phyloP scores from a whole-genome alignment of 1,140 invertebrate species.

The Anastatus disparis region DNA sequence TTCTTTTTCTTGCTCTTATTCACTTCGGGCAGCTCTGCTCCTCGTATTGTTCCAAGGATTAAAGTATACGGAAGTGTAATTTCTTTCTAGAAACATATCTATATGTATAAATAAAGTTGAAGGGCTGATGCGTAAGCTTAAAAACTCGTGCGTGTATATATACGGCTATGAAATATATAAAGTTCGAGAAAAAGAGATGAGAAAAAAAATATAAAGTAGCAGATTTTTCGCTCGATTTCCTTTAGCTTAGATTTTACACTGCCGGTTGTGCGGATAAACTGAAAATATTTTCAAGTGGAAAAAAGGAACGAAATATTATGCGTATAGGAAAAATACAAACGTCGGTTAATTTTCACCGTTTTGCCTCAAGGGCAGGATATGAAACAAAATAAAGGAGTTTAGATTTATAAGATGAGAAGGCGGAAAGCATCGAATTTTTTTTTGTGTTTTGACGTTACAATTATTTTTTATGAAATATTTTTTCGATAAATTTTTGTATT shows the following conservation, averaged over 20 bases:
- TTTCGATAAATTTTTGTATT: too few relatives aligned
- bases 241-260: slow-evolving; percentile 20
- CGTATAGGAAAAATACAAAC: too few relatives aligned
- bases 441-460: too few relatives aligned
- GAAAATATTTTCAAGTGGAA: neutral
- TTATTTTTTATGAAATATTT: too few relatives aligned
- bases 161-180: neutral
- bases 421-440: neutral
- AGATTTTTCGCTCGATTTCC: slow-evolving; percentile 23
- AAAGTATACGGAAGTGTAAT: slow-evolving; percentile 62
- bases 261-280: slow-evolving; percentile 18
- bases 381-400: neutral
- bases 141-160: slow-evolving; percentile 25
- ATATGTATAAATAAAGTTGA: slow-evolving; percentile 19
- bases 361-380: neutral
- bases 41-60: slow-evolving; percentile 60
- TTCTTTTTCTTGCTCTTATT: slow-evolving; percentile 16
- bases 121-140: slow-evolving; percentile 28
- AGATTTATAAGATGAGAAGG: neutral
- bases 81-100: slow-evolving; percentile 44
- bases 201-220: neutral
- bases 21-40: slow-evolving; percentile 28
- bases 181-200: neutral
- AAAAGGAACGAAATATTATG: neutral
- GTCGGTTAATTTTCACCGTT: neutral